Base-by-base conservation (phyloP, 2,113 vertebrate species). In the Geococcyx californianus region DNA sequence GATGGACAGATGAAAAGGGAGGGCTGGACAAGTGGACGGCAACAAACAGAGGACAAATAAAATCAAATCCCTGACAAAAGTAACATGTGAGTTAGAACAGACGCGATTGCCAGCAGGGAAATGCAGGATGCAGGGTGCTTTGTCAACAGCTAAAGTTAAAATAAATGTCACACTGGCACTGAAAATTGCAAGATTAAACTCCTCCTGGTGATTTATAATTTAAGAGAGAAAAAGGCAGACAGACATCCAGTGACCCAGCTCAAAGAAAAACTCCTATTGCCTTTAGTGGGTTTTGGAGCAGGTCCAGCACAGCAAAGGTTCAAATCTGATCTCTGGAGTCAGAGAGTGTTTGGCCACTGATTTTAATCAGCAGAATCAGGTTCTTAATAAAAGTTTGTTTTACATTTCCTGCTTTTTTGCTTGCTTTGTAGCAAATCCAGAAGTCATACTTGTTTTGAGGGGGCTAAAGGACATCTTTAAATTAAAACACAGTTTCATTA, bases 1-100 rank as follows among this genome's bases (percentile, higher is more conserved):
- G 94, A 94, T 89, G 94, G 95, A 73, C 89, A 95, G 95, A 88
- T 93, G 92, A 95, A 93, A 95, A 93, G 79, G 87, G 54, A 91
- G 40, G 74, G 66, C 1, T 89, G 73, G 58, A 88, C 72, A 56
- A 92, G 69, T 59, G 90, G 82, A 96, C 38, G 81, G 90, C 85
- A 94, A 60, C 69, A 77, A 83, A 82, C 55, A 83, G 75, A 80
- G 92, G 33, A 60, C 40, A 59, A 92, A 90, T 36, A 80, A 85
- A 96, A 87, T n/a, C 28, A 94, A 96, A 62, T 25, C 73, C 29
- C 55, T 64, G 72, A 64, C 74, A 88, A 95, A 92, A 9, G 45
- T 26, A 76, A 80, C 89, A 62, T 25, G 54, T 87, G 80, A 94
- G 88, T 69, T 93, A 66, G 64, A 91, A 70, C 36, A 67, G 91